These are phyloP conservation scores for Proisotoma minuta DNA, from an alignment of 2,888 invertebrate species.

Conservation along the genomic window DNA sequence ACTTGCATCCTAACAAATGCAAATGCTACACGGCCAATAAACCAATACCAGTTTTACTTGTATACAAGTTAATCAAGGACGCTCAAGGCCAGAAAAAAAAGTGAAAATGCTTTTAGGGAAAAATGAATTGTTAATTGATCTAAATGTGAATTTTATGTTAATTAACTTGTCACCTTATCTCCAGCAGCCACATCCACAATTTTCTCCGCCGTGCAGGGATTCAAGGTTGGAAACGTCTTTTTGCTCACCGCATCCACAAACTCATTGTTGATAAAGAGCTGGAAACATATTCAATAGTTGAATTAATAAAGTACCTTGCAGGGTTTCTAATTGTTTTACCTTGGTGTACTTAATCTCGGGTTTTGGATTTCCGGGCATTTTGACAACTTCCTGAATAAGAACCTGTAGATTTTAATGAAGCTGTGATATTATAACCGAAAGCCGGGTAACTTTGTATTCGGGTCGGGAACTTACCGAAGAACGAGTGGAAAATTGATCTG, in stretches of 20 bases:
- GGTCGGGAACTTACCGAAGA: neutral
- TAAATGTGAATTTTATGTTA: neutral
- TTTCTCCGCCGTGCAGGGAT: conserved; percentile 72
- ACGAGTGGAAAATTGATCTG: neutral
- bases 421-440: too few species aligned
- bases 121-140: too few species aligned
- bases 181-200: conserved; percentile 77
- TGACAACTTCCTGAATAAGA: neutral
- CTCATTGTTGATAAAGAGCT: conserved; percentile 61
- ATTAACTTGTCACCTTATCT: conserved; percentile 62
- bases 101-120: neutral
- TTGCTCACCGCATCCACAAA: conserved; percentile 69
- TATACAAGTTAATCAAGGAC: neutral
- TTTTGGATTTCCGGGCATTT: conserved; percentile 21
- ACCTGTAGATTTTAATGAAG: too few species aligned
- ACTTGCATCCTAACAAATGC: too few species aligned
- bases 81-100: neutral
- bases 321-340: too few species aligned
- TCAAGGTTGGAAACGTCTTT: conserved; percentile 78
- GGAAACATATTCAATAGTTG: too few species aligned
- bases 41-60: too few species aligned
- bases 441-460: neutral
- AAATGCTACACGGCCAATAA: too few species aligned
- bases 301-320: too few species aligned
- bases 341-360: conserved; percentile 40